Conservation (phyloP, 2,888 invertebrate genomes). For the Amphipoea lucens region DNA sequence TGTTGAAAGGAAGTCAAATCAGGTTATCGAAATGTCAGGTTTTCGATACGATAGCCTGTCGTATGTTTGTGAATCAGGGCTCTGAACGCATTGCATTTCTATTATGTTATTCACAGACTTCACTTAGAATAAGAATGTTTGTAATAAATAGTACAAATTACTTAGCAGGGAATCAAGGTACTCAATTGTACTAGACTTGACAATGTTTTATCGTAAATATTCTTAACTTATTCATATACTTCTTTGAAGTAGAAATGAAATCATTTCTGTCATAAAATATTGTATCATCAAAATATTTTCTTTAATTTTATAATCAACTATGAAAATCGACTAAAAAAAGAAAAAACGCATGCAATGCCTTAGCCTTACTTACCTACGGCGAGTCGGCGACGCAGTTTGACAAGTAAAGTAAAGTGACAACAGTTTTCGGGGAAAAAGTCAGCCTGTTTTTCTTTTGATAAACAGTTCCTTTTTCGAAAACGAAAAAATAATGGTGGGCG, state of each 20-base stretch:
- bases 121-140: not conserved
- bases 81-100: too few species aligned
- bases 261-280: not conserved
- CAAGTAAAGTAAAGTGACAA: constrained; percentile 64
- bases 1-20: too few species aligned
- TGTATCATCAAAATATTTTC: not conserved
- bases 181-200: not conserved
- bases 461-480: constrained; percentile 88
- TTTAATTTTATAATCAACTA: not conserved
- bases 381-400: constrained; percentile 60
- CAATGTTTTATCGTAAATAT: not conserved
- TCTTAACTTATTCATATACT: not conserved
- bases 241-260: not conserved
- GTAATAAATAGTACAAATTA: not conserved
- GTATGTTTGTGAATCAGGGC: too few species aligned
- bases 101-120: not conserved
- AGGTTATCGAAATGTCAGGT: too few species aligned
- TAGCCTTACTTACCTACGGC: not conserved
- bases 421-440: constrained; percentile 78
- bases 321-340: not conserved
- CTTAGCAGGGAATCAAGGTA: not conserved
- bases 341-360: not conserved
- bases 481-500: constrained; percentile 89
- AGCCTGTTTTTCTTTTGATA: constrained; percentile 86
- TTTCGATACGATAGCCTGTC: too few species aligned